Percentiles rank a stretch among this genome's conserved stretches.
Conservation (phyloP, 2,888 invertebrate species). For the Eledone cirrhosa region DNA sequence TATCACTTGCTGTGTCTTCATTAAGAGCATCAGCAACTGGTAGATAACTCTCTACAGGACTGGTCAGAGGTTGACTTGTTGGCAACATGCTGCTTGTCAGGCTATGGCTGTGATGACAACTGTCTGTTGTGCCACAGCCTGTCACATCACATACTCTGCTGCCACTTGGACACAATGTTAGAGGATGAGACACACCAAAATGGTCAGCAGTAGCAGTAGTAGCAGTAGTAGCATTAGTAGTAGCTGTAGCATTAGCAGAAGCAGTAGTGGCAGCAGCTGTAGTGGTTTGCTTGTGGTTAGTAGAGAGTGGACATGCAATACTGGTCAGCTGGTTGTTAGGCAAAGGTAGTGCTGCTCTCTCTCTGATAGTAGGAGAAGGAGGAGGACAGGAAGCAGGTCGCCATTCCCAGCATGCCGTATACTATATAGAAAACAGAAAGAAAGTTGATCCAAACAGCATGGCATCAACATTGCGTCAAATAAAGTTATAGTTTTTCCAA, state of each 20-base stretch:
- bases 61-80: slow-evolving; percentile 31
- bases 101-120: no score
- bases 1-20: slow-evolving; percentile 56
- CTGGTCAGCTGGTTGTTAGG: neutral
- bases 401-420: slow-evolving; percentile 12
- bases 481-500: no score
- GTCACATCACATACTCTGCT: no score
- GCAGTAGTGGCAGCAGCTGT: slow-evolving; percentile 4
- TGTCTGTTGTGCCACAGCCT: no score
- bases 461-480: no score
- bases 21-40: slow-evolving; percentile 56
- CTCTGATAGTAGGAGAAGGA: slow-evolving; percentile 10
- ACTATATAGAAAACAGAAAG: neutral
- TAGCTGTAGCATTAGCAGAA: neutral
- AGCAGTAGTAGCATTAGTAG: neutral
- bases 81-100: neutral
- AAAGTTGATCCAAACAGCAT: no score
- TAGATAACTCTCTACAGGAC: slow-evolving; percentile 46
- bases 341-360: slow-evolving; percentile 5
- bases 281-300: slow-evolving; percentile 10
- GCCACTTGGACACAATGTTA: no score
- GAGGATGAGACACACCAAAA: no score
- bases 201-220: neutral
- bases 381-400: slow-evolving; percentile 10
- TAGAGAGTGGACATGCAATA: slow-evolving; percentile 23